Base-by-base conservation (phyloP, 2,888 invertebrate species). In the Microctonus brassicae region DNA sequence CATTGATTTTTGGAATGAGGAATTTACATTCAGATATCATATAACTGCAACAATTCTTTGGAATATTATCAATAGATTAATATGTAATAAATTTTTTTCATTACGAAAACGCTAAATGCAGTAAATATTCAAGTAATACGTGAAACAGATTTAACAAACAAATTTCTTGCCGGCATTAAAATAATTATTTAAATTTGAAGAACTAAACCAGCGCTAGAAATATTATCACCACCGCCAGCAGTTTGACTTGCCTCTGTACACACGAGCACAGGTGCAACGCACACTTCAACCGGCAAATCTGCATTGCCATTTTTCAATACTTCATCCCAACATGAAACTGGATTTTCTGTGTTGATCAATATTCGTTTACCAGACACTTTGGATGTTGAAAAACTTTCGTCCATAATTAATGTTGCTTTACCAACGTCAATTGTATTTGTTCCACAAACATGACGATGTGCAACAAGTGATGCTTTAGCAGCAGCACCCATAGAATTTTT, bases 171-270 rank as follows among this genome's bases (percentile, higher is more conserved):
- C 1, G 17, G 5, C 2, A 17, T 1, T 1, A 6, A 47, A 47
- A 17, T 42, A 42, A 29, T 1, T 17, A 10, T 61, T 85, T 89
- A 90, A 72, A 93, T 90, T 86, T 93, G 93, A 67, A 92, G 88
- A n/a, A 92, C 93, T 17, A 96, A 88, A n/a, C 95, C 95, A 1
- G 95, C 94, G n/a, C 95, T 94, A 0, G 95, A 95, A 76, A 96
- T 94, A 83, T 95, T 96, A 84, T 96, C 96, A 0, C 96, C 96
- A 10, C 95, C 95, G 0, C 96, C 96, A 0, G 94, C 95, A 0
- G 96, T 96, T 80, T 95, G 91, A 73, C 92, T 91, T 0, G 94
- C 94, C 78, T 94, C 90, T 0, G 94, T 95, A 82, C 96, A 96
- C 2, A 96, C 94, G 29, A 96, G 88, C 6, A 95, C 95, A 0